These are phyloP conservation scores for Lordiphosa collinella DNA, from an alignment of 1,140 invertebrate genomes.

Conservation along the genomic window DNA sequence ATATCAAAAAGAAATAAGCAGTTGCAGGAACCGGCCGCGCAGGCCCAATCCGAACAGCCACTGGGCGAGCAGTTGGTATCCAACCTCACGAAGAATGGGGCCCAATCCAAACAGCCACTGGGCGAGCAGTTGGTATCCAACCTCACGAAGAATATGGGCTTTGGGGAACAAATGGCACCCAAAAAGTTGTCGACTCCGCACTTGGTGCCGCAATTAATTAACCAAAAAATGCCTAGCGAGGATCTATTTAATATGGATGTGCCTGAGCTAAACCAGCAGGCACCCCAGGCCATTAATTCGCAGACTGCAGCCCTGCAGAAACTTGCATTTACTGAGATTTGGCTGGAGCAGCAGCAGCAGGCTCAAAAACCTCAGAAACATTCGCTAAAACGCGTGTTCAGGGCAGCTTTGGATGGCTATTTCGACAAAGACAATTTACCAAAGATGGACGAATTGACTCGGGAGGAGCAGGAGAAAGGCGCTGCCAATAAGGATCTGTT, in stretches of 20 bases:
- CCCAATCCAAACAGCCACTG: not conserved
- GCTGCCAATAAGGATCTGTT: not conserved
- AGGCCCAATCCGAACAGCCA: no score
- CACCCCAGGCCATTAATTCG: not conserved
- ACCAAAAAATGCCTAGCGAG: not conserved
- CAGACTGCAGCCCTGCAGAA: constrained; percentile 15
- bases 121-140: no score
- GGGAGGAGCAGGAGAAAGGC: not conserved
- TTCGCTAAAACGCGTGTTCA: constrained; percentile 19
- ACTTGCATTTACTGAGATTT: constrained; percentile 39
- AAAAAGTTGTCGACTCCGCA: no score
- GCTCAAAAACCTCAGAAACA: not conserved
- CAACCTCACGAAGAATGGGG: not conserved
- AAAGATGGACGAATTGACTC: not conserved
- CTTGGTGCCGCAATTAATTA: not conserved
- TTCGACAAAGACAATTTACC: constrained; percentile 6
- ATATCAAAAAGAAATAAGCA: no score
- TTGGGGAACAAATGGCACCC: no score
- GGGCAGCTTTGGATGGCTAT: constrained; percentile 28
- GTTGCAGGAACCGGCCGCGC: no score
- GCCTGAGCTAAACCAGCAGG: not conserved
- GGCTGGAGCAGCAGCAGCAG: constrained; percentile 37
- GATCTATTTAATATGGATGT: constrained; percentile 22
- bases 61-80: no score
- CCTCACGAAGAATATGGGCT: not conserved